These are phyloP conservation scores for Microchrysa polita DNA, from an alignment of 2,888 invertebrate species.

Conservation along the genomic window DNA sequence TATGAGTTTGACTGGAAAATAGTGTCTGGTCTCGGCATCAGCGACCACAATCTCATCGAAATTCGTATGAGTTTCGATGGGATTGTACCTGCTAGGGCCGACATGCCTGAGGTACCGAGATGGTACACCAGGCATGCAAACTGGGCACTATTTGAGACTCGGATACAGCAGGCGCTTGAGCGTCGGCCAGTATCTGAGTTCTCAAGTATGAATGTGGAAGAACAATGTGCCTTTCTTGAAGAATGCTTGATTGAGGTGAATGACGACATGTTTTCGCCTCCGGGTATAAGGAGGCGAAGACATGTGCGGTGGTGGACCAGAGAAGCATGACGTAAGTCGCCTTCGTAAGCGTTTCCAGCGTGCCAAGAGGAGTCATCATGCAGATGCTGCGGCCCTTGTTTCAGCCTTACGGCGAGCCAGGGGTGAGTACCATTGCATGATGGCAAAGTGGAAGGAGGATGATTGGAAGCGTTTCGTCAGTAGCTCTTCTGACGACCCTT, in stretches of 20 bases:
- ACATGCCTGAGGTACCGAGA: background rate
- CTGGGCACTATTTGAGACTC: background rate
- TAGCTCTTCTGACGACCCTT: too few species aligned
- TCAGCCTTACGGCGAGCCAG: background rate
- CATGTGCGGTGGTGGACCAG: background rate
- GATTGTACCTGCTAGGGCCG: background rate
- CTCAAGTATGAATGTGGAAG: background rate
- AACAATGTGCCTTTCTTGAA: background rate
- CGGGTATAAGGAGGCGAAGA: too few species aligned
- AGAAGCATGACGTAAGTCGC: background rate
- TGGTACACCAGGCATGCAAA: background rate
- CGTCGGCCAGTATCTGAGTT: background rate
- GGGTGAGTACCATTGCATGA: too few species aligned
- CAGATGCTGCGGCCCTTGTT: background rate
- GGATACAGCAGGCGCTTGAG: background rate
- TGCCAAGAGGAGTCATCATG: too few species aligned
- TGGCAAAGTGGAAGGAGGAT: too few species aligned
- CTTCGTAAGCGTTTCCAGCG: too few species aligned
- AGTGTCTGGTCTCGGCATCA: background rate
- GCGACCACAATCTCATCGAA: slow-evolving; percentile 2
- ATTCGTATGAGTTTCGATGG: background rate
- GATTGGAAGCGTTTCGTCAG: too few species aligned
- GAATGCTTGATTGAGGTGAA: background rate
- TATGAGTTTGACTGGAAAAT: background rate
- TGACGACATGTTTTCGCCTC: background rate